A percentile compares a stretch with the other conserved stretches of the same genome.
phyloP scores from a whole-genome alignment of 2,113 vertebrate species.

The Anas platyrhynchos region DNA sequence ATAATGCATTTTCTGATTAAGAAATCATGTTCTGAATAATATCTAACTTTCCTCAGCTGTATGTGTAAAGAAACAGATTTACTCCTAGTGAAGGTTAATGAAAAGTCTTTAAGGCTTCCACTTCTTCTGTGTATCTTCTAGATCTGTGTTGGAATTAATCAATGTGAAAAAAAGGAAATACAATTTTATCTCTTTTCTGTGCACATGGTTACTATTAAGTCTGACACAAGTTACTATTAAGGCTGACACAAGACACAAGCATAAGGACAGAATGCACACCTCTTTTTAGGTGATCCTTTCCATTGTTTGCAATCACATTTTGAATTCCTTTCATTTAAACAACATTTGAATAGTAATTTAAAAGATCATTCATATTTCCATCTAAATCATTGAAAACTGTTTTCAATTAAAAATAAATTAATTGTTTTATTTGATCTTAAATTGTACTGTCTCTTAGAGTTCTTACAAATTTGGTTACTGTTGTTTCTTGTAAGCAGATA shows the following conservation, averaged over 20 bases:
- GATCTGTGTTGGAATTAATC: not conserved
- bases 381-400: not conserved
- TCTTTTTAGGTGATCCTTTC: not conserved
- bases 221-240: not conserved
- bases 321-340: not conserved
- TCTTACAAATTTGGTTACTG: not conserved
- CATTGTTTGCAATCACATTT: not conserved
- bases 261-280: not conserved
- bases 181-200: not conserved
- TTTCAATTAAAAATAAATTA: not conserved
- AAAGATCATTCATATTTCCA: not conserved
- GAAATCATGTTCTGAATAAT: not conserved
- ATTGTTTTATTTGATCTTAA: not conserved
- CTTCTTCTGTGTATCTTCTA: not conserved
- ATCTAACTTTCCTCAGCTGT: not conserved
- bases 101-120: not conserved
- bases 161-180: not conserved
- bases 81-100: not conserved
- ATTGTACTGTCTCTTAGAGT: not conserved
- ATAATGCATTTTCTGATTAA: not conserved
- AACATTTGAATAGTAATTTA: slow-evolving; percentile 18
- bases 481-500: not conserved
- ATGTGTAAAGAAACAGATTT: not conserved
- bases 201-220: not conserved
- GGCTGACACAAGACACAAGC: not conserved